Percentiles rank a stretch among this genome's conserved stretches.
Evolutionary conservation across 2,797 vertebrate genomes (phyloP).

Genomic region (Odontamblyopus lacepedii): DNA sequence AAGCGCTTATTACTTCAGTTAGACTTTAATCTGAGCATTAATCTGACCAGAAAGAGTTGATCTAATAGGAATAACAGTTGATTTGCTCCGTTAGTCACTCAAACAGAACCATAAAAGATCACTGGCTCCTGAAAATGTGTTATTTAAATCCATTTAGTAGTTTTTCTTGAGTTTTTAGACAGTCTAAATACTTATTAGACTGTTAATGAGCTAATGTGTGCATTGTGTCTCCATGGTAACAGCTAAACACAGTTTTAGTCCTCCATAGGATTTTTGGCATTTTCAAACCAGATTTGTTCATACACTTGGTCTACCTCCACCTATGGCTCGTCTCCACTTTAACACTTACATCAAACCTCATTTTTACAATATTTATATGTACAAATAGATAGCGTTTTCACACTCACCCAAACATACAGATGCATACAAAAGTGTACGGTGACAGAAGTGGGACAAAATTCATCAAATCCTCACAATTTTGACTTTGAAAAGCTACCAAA

Average conservation of each 20-base stretch:
- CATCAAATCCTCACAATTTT: slow-evolving; percentile 1
- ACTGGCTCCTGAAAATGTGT: no score
- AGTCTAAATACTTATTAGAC: no score
- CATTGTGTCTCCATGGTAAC: no score
- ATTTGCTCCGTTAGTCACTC: no score
- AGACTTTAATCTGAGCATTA: no score
- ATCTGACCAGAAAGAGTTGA: no score
- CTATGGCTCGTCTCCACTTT: slow-evolving; percentile 38
- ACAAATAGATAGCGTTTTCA: slow-evolving; percentile 71
- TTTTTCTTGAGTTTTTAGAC: not conserved
- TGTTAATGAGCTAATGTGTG: no score
- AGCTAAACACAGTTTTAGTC: not conserved
- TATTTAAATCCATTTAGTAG: not conserved
- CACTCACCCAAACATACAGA: slow-evolving; percentile 38
- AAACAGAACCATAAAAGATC: no score
- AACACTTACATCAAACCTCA: slow-evolving; percentile 67
- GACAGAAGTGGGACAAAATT: slow-evolving; percentile 35
- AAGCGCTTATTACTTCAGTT: no score
- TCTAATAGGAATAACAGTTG: no score
- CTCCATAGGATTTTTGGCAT: not conserved
- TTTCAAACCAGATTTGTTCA: not conserved
- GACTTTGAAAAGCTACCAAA: slow-evolving; percentile 14
- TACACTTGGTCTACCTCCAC: not conserved
- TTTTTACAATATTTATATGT: slow-evolving; percentile 79
- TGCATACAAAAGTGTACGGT: slow-evolving; percentile 21